A percentile compares a stretch with the other conserved stretches of the same genome.
Evolutionary conservation across 2,797 vertebrate species (phyloP).

Genomic region (Scyliorhinus canicula): DNA sequence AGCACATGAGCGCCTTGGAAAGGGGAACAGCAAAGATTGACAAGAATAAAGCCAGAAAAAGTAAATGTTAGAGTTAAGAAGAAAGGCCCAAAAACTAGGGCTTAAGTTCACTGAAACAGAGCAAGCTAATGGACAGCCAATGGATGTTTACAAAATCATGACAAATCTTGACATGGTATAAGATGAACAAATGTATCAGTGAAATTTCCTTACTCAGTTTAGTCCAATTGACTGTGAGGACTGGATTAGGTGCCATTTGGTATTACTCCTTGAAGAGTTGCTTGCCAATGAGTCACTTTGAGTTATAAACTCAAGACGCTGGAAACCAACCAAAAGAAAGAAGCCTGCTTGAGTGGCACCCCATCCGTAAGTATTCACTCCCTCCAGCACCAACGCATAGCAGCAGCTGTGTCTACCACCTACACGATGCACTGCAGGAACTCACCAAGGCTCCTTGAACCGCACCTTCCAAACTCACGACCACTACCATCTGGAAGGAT

Average conservation of each 20-base stretch:
- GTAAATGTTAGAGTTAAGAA: neutral
- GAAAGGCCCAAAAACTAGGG: neutral
- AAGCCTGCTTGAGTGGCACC: too few species aligned
- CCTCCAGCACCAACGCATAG: too few species aligned
- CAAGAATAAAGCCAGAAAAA: neutral
- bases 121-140: too few species aligned
- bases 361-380: too few species aligned
- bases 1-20: neutral
- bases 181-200: neutral
- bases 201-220: neutral
- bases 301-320: too few species aligned
- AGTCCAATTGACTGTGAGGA: neutral
- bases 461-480: too few species aligned
- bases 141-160: neutral
- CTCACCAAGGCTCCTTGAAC: too few species aligned
- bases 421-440: too few species aligned
- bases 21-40: neutral
- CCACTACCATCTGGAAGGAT: too few species aligned
- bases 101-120: neutral
- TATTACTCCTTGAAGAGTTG: neutral
- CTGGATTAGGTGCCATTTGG: neutral
- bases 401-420: too few species aligned
- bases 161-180: neutral
- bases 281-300: neutral
- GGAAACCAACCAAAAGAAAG: too few species aligned